Base-by-base conservation (phyloP, 2,888 invertebrate species). In the Polyploca ridens region DNA sequence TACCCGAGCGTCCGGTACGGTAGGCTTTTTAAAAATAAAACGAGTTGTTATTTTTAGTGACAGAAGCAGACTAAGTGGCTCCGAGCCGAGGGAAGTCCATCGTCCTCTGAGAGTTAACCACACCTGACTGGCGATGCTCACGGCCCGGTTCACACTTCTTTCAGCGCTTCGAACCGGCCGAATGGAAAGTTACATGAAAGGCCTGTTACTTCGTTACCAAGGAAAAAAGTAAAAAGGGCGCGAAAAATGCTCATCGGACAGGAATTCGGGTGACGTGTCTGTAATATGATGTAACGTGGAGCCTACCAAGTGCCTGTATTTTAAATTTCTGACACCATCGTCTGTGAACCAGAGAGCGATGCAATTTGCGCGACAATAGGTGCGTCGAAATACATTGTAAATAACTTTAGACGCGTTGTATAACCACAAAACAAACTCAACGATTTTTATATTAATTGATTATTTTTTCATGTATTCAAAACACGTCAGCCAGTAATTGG, bases 111-210 rank as follows among this genome's bases (percentile, higher is more conserved):
- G 83, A 80, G 87, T 88, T 88, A 86, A 76, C 77, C 79, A 89
- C 92, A 90, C 89, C 90, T 90, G 91, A 90, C 83, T 89, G 89
- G 77, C 83, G 82, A 82, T 81, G 85, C 87, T 90, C 83, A 90
- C 91, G 87, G 89, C 74, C 88, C 84, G 90, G 69, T 90, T 90
- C 85, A 90, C 91, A 88, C 87, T 91, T 91, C 90, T 90, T 91
- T 89, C 89, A 90, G 87, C 85, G 83, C 82, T 81, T 76, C 80
- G 84, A 90, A 84, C 87, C 90, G 91, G 71, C 90, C 87, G 87
- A 83, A 90, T 82, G 91, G 91, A 91, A 91, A 90, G 82, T 84
- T 81, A 91, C 92, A 91, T 93, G 87, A 93, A 93, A 93, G 93
- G 91, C 85, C 79, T 80, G 75, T 74, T 83, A 88, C 87, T 83